Conservation (phyloP, 2,113 vertebrate genomes). For the Anser cygnoides region DNA sequence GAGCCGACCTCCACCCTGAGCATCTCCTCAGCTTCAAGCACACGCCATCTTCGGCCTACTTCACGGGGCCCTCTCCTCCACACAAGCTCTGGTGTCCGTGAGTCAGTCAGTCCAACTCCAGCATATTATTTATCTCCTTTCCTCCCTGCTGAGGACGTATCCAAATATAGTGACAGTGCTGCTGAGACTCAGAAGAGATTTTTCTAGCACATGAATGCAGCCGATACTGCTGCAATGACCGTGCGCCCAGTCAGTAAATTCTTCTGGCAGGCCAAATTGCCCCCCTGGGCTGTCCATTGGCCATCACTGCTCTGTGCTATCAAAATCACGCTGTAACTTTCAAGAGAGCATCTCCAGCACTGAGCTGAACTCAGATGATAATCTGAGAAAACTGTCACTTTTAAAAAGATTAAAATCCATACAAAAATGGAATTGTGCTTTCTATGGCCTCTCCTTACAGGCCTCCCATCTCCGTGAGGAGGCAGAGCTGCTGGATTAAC, state of each 20-base stretch:
- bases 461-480: not conserved
- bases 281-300: slow-evolving; percentile 23
- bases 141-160: not conserved
- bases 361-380: not conserved
- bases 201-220: not conserved
- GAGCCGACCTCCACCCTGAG: not conserved
- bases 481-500: not conserved
- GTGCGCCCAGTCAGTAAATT: not conserved
- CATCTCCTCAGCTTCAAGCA: not conserved
- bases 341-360: not conserved
- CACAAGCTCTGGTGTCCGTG: not conserved
- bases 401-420: not conserved
- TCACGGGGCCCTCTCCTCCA: not conserved
- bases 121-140: not conserved
- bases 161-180: not conserved
- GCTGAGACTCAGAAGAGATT: slow-evolving; percentile 19
- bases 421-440: not conserved
- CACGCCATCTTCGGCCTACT: not conserved
- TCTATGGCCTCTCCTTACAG: not conserved
- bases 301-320: not conserved
- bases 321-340: not conserved
- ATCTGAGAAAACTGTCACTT: not conserved
- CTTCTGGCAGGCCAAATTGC: not conserved
- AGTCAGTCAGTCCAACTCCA: not conserved
- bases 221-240: not conserved